Conservation (phyloP, 2,113 vertebrate species). For the Eulacestoma nigropectus region DNA sequence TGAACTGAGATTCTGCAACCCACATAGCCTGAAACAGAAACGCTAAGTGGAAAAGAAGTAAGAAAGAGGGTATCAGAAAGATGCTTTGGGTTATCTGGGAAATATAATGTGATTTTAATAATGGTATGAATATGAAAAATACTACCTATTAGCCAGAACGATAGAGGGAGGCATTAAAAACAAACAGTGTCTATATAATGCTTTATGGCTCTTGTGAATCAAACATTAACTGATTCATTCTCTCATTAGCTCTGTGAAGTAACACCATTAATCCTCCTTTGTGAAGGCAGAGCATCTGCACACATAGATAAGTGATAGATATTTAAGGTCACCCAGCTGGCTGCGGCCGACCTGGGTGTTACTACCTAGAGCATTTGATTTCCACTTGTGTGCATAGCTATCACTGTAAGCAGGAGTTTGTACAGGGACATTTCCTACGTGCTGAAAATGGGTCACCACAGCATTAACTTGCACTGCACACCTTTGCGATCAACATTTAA, state of each 20-base stretch:
- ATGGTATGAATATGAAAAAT: neutral
- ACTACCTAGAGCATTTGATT: neutral
- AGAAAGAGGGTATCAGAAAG: neutral
- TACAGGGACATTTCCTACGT: neutral
- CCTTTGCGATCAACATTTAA: neutral
- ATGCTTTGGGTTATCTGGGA: neutral
- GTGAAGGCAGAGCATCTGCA: conserved; percentile 14
- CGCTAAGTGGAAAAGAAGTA: neutral
- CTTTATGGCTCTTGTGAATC: neutral
- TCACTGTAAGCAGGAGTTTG: neutral
- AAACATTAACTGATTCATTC: conserved; percentile 21
- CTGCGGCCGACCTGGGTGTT: neutral
- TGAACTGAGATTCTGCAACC: neutral
- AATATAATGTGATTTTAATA: neutral
- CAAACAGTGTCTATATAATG: conserved; percentile 14
- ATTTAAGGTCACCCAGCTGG: conserved; percentile 16
- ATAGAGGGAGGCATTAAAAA: conserved; percentile 12
- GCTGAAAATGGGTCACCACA: neutral
- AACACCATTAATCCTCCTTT: conserved; percentile 30
- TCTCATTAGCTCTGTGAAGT: conserved; percentile 28
- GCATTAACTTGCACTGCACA: neutral
- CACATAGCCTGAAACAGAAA: neutral
- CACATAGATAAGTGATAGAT: neutral
- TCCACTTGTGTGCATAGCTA: neutral
- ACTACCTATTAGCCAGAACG: neutral